Conservation (phyloP, 2,797 vertebrate genomes). For the Acipenser oxyrinchus region DNA sequence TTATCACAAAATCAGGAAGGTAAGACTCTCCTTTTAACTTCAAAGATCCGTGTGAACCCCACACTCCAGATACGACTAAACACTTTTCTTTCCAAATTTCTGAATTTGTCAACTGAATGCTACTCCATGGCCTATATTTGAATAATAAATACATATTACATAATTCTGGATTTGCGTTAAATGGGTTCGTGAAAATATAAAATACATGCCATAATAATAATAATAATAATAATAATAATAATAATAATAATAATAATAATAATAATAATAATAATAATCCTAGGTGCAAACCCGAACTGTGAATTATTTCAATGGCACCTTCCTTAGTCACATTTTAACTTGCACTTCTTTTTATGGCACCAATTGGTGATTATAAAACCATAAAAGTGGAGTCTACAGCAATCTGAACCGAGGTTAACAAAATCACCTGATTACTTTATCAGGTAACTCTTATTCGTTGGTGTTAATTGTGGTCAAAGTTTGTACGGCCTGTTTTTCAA, state of each 20-base stretch:
- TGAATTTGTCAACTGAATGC: neutral
- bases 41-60: too few species aligned
- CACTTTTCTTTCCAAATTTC: neutral
- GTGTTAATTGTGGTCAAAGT: constrained; percentile 38
- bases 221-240: too few species aligned
- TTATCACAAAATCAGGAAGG: constrained; percentile 97
- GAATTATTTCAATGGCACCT: constrained; percentile 28
- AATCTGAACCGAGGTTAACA: neutral
- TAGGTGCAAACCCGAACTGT: constrained; percentile 14
- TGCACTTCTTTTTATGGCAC: constrained; percentile 31
- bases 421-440: constrained; percentile 2
- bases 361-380: constrained; percentile 26
- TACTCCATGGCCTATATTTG: too few species aligned
- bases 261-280: too few species aligned
- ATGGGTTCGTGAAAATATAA: too few species aligned
- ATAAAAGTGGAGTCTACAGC: neutral
- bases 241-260: too few species aligned
- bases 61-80: too few species aligned
- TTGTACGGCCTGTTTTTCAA: constrained; percentile 15
- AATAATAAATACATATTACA: too few species aligned
- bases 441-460: constrained; percentile 17
- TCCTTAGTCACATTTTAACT: constrained; percentile 32
- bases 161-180: too few species aligned
- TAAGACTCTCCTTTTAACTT: constrained; percentile 40
- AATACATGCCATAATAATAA: too few species aligned